Evolutionary conservation across 2,797 vertebrate genomes (phyloP), one percentile per base, ranked within the genome.

Genomic region (Margarornis squamiger): DNA sequence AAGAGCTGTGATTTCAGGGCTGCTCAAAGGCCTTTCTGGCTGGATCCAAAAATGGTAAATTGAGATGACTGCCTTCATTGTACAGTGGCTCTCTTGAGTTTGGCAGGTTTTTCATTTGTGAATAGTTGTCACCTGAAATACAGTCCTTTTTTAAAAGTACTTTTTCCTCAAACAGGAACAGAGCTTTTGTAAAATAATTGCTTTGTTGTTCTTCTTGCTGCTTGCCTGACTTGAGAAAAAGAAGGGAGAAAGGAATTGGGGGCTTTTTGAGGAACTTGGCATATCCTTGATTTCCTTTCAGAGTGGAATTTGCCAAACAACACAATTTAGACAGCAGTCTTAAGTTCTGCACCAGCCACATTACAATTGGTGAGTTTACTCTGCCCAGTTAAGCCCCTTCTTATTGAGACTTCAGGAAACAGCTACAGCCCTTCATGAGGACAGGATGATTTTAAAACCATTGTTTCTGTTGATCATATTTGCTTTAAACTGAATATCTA

Each of bases 201-300:
- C 66, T 88, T n/a, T 80, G 22, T 66, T 63, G 13, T 34, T 84
- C 29, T 74, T 86, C 34, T 86, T 95, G 62, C 43, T 88, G 30
- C 77, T 91, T 96, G 34, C 38, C 54, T 90, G 76, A 30, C 3
- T 74, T 95, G 62, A 88, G 84, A 55, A 70, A 81, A 93, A 45
- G 43, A 46, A 74, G 16, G 10, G 71, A 83, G 30, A 87, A 93
- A 38, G 49, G 72, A 94, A 59, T 4, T 93, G 77, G 62, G 88
- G 74, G 22, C 45, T 83, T 92, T 92, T 92, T 88, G 23, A 91
- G 46, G 89, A 91, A 65, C 19, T 91, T 94, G 78, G 30, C 72
- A 38, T 77, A 71, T 79, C 71, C 59, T 94, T 92, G 30, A 63
- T 94, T 80, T 83, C 72, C 20, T 91, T 79, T 63, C 49, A 68